Base-by-base conservation (phyloP, 2,888 invertebrate species). In the Cecidostiba fungosa region DNA sequence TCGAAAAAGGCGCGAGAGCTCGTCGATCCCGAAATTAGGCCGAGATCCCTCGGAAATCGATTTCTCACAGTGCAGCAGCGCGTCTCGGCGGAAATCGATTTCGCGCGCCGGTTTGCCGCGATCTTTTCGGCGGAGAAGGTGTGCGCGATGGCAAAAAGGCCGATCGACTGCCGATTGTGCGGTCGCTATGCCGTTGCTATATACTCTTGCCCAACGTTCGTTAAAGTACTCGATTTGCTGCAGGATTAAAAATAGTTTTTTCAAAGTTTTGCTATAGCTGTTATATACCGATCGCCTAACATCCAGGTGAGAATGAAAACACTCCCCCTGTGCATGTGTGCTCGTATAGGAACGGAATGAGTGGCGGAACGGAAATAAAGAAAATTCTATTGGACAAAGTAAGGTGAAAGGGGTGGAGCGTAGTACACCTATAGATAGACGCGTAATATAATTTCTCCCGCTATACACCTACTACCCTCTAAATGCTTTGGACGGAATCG, bases 41-140 rank as follows among this genome's bases (percentile, higher is more conserved):
- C 76, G 47, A 23, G n/a, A 43, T 19, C 26, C 36, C 77, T 86
- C 70, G 59, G 19, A 62, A 87, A 87, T 87, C 86, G 85, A 87
- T 87, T 87, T 81, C 74, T 47, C 76, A 73, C 77, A 83, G 77
- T 79, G 69, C n/a, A 83, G 77, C 78, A n/a, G 69, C 74, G 73
- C 79, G 77, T 69, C 43, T 19, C 10, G 16, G 50, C 50, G 66
- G 39, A 74, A 87, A 85, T 85, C 76, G 86, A 87, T 86, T 84
- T 85, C 76, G 78, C 50, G 81, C 77, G 73, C 84, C 72, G 73
- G 66, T 74, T 84, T 29, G 54, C 39, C 77, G 84, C 84, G 78
- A 78, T 8, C 59, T 12, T 16, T 36, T 59, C 59, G 36, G 8
- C 29, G 2, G 16, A 50, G 47, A 50, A 50, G 16, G 14, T 12